Conservation (phyloP, 2,888 invertebrate genomes). For the Temnothorax ravouxi region DNA sequence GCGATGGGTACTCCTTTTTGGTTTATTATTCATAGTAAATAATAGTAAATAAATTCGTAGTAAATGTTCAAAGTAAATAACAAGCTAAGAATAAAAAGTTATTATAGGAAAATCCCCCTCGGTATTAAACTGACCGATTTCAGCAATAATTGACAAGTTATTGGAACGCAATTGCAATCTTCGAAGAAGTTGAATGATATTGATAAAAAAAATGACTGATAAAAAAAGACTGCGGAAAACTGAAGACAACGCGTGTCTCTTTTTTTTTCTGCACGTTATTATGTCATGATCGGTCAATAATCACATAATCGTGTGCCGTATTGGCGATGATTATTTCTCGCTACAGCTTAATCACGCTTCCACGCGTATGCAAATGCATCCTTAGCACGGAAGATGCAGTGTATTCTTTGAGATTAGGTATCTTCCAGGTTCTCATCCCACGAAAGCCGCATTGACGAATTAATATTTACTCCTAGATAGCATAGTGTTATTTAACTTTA, state of each 20-base stretch:
- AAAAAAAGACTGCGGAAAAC: background rate
- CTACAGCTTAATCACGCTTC: background rate
- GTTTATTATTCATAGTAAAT: background rate
- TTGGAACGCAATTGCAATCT: background rate
- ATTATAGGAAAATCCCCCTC: background rate
- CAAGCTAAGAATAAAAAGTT: background rate
- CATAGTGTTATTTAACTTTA: constrained; percentile 13
- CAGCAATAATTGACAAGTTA: background rate
- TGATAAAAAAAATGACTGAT: background rate
- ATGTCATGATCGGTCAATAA: background rate
- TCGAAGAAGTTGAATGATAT: constrained; percentile 17
- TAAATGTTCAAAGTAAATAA: background rate
- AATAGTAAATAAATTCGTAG: background rate
- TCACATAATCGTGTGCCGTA: background rate
- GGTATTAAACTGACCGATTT: background rate
- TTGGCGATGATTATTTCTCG: constrained; percentile 5
- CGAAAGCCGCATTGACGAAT: background rate
- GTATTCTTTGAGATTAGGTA: background rate
- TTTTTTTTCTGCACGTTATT: background rate
- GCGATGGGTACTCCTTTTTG: background rate
- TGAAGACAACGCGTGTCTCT: background rate
- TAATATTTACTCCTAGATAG: background rate
- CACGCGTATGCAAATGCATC: constrained; percentile 1
- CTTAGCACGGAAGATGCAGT: constrained; percentile 4
- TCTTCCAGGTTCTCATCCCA: constrained; percentile 15